These are phyloP conservation scores for Oxyura jamaicensis DNA, from an alignment of 2,113 vertebrate species.

Conservation along the genomic window DNA sequence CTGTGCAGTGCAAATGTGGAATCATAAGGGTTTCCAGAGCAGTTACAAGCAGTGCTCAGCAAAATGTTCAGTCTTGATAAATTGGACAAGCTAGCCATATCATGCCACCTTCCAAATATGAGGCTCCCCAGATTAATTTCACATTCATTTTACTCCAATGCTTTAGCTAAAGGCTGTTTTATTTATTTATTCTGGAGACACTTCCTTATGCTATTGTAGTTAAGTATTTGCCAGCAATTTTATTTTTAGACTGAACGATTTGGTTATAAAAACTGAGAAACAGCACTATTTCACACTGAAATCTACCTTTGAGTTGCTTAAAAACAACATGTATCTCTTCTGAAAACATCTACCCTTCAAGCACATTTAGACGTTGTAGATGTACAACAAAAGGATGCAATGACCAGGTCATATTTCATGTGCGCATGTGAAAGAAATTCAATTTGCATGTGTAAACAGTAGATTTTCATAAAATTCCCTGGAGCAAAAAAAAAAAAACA, in stretches of 20 bases:
- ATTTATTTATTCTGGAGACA: constrained; percentile 46
- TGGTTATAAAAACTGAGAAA: constrained; percentile 20
- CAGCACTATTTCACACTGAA: not conserved
- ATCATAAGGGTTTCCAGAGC: not conserved
- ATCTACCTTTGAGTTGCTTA: not conserved
- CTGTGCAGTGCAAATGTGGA: not conserved
- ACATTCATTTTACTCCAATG: not conserved
- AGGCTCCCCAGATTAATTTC: constrained; percentile 11
- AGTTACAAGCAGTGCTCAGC: not conserved
- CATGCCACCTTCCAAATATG: not conserved
- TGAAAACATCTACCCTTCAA: not conserved
- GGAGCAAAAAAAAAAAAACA: too few relatives aligned
- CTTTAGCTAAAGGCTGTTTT: constrained; percentile 4
- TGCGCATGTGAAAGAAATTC: not conserved
- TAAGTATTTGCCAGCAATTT: not conserved
- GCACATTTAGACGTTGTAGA: not conserved
- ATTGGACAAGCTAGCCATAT: not conserved
- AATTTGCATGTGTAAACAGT: not conserved
- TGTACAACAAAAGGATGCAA: not conserved
- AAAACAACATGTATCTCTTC: not conserved
- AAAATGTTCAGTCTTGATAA: not conserved
- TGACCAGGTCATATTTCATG: not conserved
- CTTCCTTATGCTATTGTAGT: constrained; percentile 12
- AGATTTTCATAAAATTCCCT: not conserved
- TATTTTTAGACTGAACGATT: constrained; percentile 35